Evolutionary conservation across 2,797 vertebrate species (phyloP).

Genomic region (Selene dorsalis): DNA sequence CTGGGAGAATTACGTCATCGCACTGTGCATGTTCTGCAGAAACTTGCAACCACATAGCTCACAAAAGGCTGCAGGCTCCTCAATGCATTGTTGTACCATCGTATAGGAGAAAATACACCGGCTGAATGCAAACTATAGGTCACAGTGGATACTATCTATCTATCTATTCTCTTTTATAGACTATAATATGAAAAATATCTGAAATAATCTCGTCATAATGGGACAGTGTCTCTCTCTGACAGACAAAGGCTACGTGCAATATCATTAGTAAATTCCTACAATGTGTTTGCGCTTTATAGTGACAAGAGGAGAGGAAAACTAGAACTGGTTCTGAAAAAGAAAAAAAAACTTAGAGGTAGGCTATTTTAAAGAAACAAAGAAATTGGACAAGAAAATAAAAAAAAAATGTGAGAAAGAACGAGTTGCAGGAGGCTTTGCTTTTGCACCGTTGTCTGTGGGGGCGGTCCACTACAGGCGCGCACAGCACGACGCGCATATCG

Average conservation of each 20-base stretch:
- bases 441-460: constrained; percentile 60
- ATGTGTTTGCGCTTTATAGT: not conserved
- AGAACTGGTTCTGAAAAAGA: not conserved
- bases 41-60: constrained; percentile 30
- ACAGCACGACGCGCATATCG: constrained; percentile 59
- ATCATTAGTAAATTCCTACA: not conserved
- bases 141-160: not conserved
- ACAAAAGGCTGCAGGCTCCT: not conserved
- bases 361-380: not conserved
- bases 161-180: not conserved
- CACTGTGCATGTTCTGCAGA: constrained; percentile 33
- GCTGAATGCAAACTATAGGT: not conserved
- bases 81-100: constrained; percentile 1
- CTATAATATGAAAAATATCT: not conserved
- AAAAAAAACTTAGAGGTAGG: not conserved
- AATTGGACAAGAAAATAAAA: not conserved
- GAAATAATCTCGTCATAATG: not conserved
- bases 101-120: not conserved
- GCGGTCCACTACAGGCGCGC: constrained; percentile 76
- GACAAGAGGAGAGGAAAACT: not conserved
- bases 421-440: constrained; percentile 16
- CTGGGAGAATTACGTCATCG: constrained; percentile 72
- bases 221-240: not conserved
- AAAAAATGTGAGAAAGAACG: not conserved
- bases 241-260: not conserved